Evolutionary conservation across 2,113 vertebrate genomes (phyloP).

Genomic region (Tyto alba): DNA sequence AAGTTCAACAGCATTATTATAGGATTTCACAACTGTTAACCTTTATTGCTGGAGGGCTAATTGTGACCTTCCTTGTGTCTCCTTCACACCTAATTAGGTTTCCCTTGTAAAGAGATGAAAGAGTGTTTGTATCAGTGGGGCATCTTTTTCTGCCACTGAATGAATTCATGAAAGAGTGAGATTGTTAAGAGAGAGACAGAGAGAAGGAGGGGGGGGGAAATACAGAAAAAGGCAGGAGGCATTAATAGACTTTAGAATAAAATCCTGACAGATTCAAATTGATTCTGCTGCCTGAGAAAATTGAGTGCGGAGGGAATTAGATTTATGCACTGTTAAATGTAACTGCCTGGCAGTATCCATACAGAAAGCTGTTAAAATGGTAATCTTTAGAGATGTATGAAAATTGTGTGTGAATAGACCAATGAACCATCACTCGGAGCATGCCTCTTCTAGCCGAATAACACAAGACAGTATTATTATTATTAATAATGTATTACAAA

Average conservation of each 20-base stretch:
- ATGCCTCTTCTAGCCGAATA: slow-evolving; percentile 6
- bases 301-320: slow-evolving; percentile 66
- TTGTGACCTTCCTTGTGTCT: slow-evolving; percentile 59
- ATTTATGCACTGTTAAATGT: slow-evolving; percentile 69
- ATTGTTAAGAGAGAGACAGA: slow-evolving; percentile 23
- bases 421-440: slow-evolving; percentile 39
- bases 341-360: slow-evolving; percentile 61
- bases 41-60: slow-evolving; percentile 60
- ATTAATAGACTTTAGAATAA: slow-evolving; percentile 69
- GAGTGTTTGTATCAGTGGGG: slow-evolving; percentile 48
- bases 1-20: slow-evolving; percentile 55
- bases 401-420: slow-evolving; percentile 63
- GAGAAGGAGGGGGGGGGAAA: background rate
- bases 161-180: slow-evolving; percentile 44
- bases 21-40: slow-evolving; percentile 65
- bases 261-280: slow-evolving; percentile 72
- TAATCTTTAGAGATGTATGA: slow-evolving; percentile 67
- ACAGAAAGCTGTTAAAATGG: slow-evolving; percentile 68
- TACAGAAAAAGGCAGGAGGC: slow-evolving; percentile 18
- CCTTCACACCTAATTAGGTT: slow-evolving; percentile 69
- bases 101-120: slow-evolving; percentile 64
- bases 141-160: slow-evolving; percentile 40
- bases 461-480: slow-evolving; percentile 17
- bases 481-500: slow-evolving; percentile 52
- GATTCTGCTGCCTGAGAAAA: slow-evolving; percentile 72